Evolutionary conservation across 1,140 invertebrate genomes (phyloP).

Genomic region (Musca vetustissima): DNA sequence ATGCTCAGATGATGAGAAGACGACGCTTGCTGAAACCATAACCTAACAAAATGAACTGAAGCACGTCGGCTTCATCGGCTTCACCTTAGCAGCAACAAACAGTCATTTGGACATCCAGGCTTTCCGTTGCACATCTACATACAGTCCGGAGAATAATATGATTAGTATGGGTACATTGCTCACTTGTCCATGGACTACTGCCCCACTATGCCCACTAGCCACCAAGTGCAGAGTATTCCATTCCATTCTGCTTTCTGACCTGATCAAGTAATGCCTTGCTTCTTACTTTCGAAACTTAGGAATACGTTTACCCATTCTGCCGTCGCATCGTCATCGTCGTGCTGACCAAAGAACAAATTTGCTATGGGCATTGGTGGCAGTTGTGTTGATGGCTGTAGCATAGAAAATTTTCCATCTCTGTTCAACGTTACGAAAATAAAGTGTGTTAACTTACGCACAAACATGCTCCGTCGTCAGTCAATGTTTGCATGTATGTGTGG

Average conservation of each 20-base stretch:
- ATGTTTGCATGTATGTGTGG: not conserved
- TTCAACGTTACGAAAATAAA: conserved; percentile 3
- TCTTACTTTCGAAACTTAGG: not conserved
- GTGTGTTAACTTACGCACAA: conserved; percentile 18
- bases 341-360: conserved; percentile 1
- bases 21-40: conserved; percentile 2
- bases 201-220: not conserved
- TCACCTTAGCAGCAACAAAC: conserved; percentile 14
- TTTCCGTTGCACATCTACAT: not conserved
- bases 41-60: not conserved
- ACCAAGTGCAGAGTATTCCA: not conserved
- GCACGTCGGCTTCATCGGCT: conserved; percentile 5
- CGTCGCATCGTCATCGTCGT: not conserved
- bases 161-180: not conserved
- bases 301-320: not conserved
- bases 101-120: not conserved
- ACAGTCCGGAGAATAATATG: not conserved
- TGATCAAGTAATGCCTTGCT: conserved; percentile 16
- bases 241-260: conserved; percentile 4
- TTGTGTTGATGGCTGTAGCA: no score
- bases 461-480: not conserved
- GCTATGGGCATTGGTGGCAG: not conserved
- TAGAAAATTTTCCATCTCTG: conserved; percentile 17
- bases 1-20: conserved; percentile 6
- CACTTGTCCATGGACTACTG: not conserved